Evolutionary conservation across 2,888 invertebrate species (phyloP), one percentile per base, ranked within the genome.

Genomic region (Eupithecia subumbrata): DNA sequence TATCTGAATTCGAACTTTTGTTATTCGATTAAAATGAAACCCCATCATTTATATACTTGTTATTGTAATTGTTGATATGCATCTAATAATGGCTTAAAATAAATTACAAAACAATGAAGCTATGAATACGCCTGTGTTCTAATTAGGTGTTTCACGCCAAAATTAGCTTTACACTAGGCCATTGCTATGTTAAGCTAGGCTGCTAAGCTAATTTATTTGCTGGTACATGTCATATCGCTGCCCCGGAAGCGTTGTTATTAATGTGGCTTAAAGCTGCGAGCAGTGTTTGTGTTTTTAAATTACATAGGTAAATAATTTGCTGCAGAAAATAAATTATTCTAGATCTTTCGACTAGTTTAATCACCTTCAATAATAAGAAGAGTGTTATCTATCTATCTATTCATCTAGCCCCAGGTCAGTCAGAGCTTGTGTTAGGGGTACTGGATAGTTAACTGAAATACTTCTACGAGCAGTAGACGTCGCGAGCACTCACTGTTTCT

Each of bases 121-220:
- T 60, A 11, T 60, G 60, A 60, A 3, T 60, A 14, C 25, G 22
- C 56, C 22, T 25, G 22, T 60, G 60, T 3, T 25, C 60, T 60
- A 60, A 60, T 60, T 60, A 14, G 60, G 77, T 69, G 69, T 69
- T 45, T 40, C 52, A 48, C 52, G 78, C 70, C 66, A 79, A 69
- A 73, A 69, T 81, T 80, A 80, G 76, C 81, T 77, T 79, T 5
- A 34, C 34, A 37, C 66, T 80, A 64, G 63, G 34, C 72, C 48
- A 5, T 45, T 66, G 64, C 25, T 74, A 48, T 69, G 22, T 64
- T 52, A 70, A 40, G 40, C 66, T 67, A 40, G 40, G 12, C 40
- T 56, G 66, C 40, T 67, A 40, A 40, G 37, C 11, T 70, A 70
- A 74, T 71, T 70, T 74, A 73, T 73, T 34, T 63, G 69, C 30